Base-by-base conservation (phyloP, 2,888 invertebrate species). In the Hypena proboscidalis region DNA sequence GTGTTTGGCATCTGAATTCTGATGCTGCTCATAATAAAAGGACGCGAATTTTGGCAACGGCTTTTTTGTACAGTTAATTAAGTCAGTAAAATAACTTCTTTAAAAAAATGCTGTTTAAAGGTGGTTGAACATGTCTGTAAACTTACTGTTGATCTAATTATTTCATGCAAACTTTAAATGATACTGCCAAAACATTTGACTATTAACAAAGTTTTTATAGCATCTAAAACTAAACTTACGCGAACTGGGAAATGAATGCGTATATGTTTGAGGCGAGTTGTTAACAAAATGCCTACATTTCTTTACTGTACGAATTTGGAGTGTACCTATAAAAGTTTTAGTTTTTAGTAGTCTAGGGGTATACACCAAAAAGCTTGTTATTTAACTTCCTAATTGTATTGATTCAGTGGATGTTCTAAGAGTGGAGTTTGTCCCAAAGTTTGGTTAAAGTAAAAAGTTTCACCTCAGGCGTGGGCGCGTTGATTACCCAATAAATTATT, bases 371-470 rank as follows among this genome's bases (percentile, higher is more conserved):
- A 54, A 38, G 39, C 40, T 50, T 45, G 50, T 45, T 47, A 43
- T 61, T 59, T 58, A 51, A 43, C 45, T 60, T 60, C 29, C 23
- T 55, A 58, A 61, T 55, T 45, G 51, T 41, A 54, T 60, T 58
- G 62, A 40, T 47, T 31, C 51, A 43, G 44, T 47, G 26, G 40
- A 45, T 48, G 51, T 43, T 23, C 29, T 11, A 36, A 38, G 54
- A 54, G 37, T 40, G 31, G 7, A 45, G 37, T 58, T 43, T 23
- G 43, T 41, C 21, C 33, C 46, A 21, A 41, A 44, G 49, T 59
- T 50, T 19, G 30, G 29, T 42, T 32, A 6, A 42, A 50, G 44
- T 34, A 43, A 38, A 61, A 59, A 60, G 57, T 53, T 57, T 25
- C 39, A 23, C 17, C 19, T 29, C 10, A 29, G 29, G 10, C n/a